Base-by-base conservation (phyloP, 2,888 invertebrate genomes). In the Agelastica alni region DNA sequence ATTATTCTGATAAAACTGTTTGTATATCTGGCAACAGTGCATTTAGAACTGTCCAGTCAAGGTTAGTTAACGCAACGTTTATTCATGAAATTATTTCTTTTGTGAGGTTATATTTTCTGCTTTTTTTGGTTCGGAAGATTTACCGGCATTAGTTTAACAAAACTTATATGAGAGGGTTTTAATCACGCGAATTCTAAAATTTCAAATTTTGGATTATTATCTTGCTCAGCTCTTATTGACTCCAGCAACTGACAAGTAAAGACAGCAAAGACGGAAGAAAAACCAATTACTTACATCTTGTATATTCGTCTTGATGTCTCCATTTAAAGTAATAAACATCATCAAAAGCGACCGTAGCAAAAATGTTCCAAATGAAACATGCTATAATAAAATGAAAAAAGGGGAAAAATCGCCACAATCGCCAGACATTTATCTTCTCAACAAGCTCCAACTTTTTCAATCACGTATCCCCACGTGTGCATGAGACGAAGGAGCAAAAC, bases 371-470 rank as follows among this genome's bases (percentile, higher is more conserved):
- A 36, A 36, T 36, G 36, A 10, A 36, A 36, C 10, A 36, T 36
- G 4, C 10, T 17, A n/a, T n/a, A n/a, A n/a, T n/a, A 4, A 36
- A 36, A 36, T 36, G 17, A 36, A 16, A 36, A 4, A 9, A 14
- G 3, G 6, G 9, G 16, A 17, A 18, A 36, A 36, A 18, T 36
- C 16, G 14, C 36, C 17, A 36, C 36, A 36, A 34, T 34, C n/a
- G 34, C n/a, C n/a, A 26, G 26, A 26, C 26, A 16, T 36, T 16
- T 17, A 17, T 36, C 36, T 36, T 36, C 17, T 36, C 36, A 36
- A 36, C 18, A 36, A 18, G n/a, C 17, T 36, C 36, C n/a, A 36
- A 36, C 17, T 36, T 36, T 36, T 36, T 36, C 36, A 36, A 36
- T 36, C 36, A 36, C 36, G 18, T 17, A 17, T 16, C n/a, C n/a